Base-by-base conservation (phyloP, 23 tunicate genomes). In the Styela plicata region DNA sequence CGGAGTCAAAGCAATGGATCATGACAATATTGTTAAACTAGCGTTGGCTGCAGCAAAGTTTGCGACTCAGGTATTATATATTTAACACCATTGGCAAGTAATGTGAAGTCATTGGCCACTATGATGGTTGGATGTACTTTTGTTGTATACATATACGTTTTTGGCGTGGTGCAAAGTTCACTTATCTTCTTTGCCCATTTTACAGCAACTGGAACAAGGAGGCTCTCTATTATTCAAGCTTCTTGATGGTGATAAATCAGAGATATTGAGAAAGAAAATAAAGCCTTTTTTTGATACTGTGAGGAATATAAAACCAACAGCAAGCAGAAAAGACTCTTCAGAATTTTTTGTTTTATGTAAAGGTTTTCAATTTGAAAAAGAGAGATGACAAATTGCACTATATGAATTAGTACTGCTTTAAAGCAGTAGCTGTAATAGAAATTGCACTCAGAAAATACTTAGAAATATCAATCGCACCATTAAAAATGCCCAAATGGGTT, bases 241-340 rank as follows among this genome's bases (percentile, higher is more conserved):
- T 18, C 74, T 84, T 34, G 74, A 75, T 37, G 85, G 87, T 3
- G 64, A 76, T 7, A 84, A 91, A 53, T 69, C 79, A 2, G 77
- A 20, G 36, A 78, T 77, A 71, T 18, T 91, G 26, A 63, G 22
- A 22, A 76, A 32, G n/a, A 68, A 24, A 28, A 24, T 91, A 52
- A 18, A 35, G 35, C 13, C 25, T 23, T 82, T 74, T 73, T 91
- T 91, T 63, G 52, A 63, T 27, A 71, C 53, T 2, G 86, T 86
- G 24, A 57, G 75, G 10, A 24, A 34, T 36, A 33, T 86, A 0
- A 91, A 91, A 79, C 97, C 97, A 36, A 63, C 69, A 21, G 97
- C 97, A 44, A 91, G 97, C 57, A 78, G 97, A 69, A 31, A 52
- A 2, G 90, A 91, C 2, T 91, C 97, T n/a, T 37, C 87, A 22